These are phyloP conservation scores for Tupiocoris notatus DNA, from an alignment of 2,888 invertebrate genomes.

Conservation along the genomic window DNA sequence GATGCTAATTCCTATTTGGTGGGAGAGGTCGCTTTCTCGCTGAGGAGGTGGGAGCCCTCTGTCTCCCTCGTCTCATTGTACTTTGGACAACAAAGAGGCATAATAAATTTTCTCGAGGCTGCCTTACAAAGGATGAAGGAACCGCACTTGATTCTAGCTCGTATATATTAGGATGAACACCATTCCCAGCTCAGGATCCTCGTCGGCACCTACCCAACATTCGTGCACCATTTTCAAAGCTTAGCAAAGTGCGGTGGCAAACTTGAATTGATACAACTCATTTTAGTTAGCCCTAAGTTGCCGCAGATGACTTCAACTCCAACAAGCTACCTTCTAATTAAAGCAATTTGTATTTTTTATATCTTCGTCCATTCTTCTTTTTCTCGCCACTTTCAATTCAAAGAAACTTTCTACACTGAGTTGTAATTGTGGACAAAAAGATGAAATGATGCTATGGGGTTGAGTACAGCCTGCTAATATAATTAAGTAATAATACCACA, in stretches of 20 bases:
- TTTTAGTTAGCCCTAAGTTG: not conserved
- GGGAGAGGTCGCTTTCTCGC: not conserved
- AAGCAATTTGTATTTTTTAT: too few species aligned
- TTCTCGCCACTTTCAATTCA: too few species aligned
- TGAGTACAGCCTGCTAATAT: too few species aligned
- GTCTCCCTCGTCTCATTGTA: slow-evolving; percentile 32
- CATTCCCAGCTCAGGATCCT: not conserved
- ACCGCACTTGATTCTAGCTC: slow-evolving; percentile 33
- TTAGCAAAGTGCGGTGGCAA: not conserved
- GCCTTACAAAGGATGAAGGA: slow-evolving; percentile 6
- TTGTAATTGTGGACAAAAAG: too few species aligned
- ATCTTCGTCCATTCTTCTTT: too few species aligned
- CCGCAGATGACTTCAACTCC: not conserved
- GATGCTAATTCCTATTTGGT: slow-evolving; percentile 38
- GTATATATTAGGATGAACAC: slow-evolving; percentile 37
- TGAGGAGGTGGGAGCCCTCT: not conserved
- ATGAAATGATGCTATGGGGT: too few species aligned
- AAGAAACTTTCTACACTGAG: too few species aligned
- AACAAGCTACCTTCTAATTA: not conserved
- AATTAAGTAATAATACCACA: too few species aligned
- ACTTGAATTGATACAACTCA: not conserved
- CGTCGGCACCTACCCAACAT: not conserved
- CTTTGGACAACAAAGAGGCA: slow-evolving; percentile 37
- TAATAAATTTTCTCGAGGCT: slow-evolving; percentile 30
- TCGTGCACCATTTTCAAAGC: not conserved